Evolutionary conservation across 2,888 invertebrate genomes (phyloP).

Genomic region (Napeogenes sylphis): DNA sequence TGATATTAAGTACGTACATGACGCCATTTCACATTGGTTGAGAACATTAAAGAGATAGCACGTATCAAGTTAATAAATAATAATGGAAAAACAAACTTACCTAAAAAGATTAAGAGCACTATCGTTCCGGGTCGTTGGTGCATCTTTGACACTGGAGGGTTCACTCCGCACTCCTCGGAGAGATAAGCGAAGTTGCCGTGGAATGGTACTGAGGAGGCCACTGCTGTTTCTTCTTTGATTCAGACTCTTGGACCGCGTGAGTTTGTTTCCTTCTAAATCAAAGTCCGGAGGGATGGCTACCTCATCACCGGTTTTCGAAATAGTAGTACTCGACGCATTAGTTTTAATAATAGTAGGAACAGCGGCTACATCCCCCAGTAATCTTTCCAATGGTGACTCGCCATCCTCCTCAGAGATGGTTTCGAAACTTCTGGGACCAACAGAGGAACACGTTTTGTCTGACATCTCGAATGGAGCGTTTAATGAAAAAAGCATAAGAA

Average conservation of each 20-base stretch:
- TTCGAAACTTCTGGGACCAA: constrained; percentile 73
- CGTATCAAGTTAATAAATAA: constrained; percentile 11
- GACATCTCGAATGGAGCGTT: constrained; percentile 55
- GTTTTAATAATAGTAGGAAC: constrained; percentile 72
- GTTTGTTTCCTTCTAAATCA: constrained; percentile 62
- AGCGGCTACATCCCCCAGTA: constrained; percentile 67
- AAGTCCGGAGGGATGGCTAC: constrained; percentile 51
- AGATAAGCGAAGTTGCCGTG: constrained; percentile 71
- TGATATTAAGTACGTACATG: constrained; percentile 31
- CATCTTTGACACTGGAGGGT: constrained; percentile 72
- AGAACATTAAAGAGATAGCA: constrained; percentile 15
- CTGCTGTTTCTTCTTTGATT: constrained; percentile 72
- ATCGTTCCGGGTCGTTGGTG: constrained; percentile 70
- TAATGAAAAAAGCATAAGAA: constrained; percentile 38
- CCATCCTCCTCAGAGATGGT: constrained; percentile 73
- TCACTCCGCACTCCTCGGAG: constrained; percentile 72
- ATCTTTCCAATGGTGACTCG: constrained; percentile 71
- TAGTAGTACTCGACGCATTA: constrained; percentile 64
- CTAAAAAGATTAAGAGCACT: constrained; percentile 72
- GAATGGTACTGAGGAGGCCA: constrained; percentile 75
- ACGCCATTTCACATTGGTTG: not conserved
- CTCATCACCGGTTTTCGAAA: constrained; percentile 54
- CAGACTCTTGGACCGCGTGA: constrained; percentile 70
- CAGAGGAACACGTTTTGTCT: constrained; percentile 71
- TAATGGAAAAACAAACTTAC: constrained; percentile 46